phyloP scores from a whole-genome alignment of 2,113 vertebrate genomes.

The Tenrec ecaudatus region DNA sequence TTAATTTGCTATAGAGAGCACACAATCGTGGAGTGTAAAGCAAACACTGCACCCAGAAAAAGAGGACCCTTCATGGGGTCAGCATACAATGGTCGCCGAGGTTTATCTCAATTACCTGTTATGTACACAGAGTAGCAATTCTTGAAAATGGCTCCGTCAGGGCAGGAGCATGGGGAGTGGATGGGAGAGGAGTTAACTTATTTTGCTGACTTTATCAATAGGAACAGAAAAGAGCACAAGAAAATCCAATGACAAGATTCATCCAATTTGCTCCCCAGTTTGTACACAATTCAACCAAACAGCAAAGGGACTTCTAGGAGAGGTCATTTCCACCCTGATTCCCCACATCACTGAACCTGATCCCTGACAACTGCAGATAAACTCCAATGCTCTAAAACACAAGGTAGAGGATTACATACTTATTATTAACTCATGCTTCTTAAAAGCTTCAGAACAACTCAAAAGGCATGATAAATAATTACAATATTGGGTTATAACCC shows the following conservation, averaged over 20 bases:
- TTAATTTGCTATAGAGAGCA: not conserved
- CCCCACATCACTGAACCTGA: not conserved
- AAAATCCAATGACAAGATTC: not conserved
- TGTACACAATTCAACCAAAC: not conserved
- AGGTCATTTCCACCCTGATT: constrained; percentile 2
- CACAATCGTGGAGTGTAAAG: not conserved
- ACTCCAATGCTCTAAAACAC: not conserved
- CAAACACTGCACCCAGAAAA: not conserved
- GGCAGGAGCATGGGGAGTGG: not conserved
- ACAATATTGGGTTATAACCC: constrained; percentile 24
- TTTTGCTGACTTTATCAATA: not conserved
- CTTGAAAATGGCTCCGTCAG: not conserved
- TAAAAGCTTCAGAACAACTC: constrained; percentile 54
- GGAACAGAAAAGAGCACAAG: not conserved
- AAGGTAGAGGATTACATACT: constrained; percentile 37
- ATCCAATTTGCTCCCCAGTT: not conserved
- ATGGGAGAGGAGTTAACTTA: not conserved
- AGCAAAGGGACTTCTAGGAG: not conserved
- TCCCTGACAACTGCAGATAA: not conserved
- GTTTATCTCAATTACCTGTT: not conserved
- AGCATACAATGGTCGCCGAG: not conserved
- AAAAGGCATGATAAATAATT: constrained; percentile 18
- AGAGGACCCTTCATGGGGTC: not conserved
- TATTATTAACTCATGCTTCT: constrained; percentile 69
- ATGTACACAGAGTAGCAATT: not conserved